Evolutionary conservation across 2,888 invertebrate genomes (phyloP).

Genomic region (Sinotaia quadrata): DNA sequence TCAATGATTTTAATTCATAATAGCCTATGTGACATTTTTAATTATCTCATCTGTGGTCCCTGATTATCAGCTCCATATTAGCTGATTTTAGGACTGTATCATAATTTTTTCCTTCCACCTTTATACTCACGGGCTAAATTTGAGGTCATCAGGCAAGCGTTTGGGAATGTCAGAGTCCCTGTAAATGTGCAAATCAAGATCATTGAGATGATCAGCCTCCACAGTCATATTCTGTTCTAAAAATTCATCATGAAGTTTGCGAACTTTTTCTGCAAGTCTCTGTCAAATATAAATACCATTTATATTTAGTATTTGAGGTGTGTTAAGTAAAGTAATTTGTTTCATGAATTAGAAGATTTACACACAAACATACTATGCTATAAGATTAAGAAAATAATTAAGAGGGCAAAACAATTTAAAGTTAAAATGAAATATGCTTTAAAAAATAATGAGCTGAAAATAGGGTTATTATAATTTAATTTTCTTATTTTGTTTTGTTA

Average conservation of each 20-base stretch:
- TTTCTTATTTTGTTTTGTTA: not conserved
- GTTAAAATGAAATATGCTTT: not conserved
- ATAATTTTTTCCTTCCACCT: too few relatives aligned
- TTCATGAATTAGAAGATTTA: not conserved
- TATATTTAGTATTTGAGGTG: not conserved
- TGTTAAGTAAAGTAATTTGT: not conserved
- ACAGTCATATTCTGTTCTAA: constrained; percentile 41
- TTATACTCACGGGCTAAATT: constrained; percentile 66
- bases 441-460: not conserved
- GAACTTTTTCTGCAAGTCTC: constrained; percentile 64
- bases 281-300: constrained; percentile 38
- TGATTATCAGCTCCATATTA: too few relatives aligned
- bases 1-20: too few relatives aligned
- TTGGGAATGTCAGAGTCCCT: constrained; percentile 71
- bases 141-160: constrained; percentile 61
- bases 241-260: constrained; percentile 64
- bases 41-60: too few relatives aligned
- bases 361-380: not conserved
- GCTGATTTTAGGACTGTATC: not conserved
- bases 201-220: constrained; percentile 49
- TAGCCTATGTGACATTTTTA: too few relatives aligned
- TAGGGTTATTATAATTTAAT: not conserved
- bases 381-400: not conserved
- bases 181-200: constrained; percentile 62
- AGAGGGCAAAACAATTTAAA: not conserved